These are phyloP conservation scores for Antrozous pallidus DNA, from an alignment of 2,797 vertebrate species.

Conservation along the genomic window DNA sequence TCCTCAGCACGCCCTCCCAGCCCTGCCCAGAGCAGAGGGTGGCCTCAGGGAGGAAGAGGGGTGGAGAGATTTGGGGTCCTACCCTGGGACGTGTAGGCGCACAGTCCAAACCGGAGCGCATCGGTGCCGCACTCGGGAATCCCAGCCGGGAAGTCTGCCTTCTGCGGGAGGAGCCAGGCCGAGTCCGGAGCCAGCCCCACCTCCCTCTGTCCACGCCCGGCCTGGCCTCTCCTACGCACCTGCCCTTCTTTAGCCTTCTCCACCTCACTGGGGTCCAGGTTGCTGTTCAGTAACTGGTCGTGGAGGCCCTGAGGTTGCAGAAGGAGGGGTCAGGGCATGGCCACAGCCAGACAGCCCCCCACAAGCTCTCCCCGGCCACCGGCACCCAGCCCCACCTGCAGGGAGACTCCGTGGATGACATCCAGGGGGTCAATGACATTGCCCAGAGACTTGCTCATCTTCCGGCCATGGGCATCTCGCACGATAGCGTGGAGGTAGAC, in stretches of 20 bases:
- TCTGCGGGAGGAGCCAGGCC: constrained; percentile 30
- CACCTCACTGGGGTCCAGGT: constrained; percentile 91
- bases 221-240: constrained; percentile 65
- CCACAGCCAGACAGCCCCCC: no score
- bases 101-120: constrained; percentile 91
- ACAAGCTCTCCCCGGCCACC: accelerated
- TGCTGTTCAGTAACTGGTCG: constrained; percentile 87
- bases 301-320: constrained; percentile 86
- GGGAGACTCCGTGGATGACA: constrained; percentile 91
- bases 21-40: not conserved
- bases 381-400: constrained; percentile 84
- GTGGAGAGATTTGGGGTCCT: not conserved
- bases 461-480: constrained; percentile 92
- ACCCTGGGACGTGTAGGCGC: constrained; percentile 90
- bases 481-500: constrained; percentile 95
- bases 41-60: not conserved
- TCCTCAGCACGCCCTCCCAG: not conserved
- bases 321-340: not conserved
- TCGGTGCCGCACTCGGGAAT: constrained; percentile 93
- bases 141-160: constrained; percentile 87
- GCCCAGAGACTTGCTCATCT: constrained; percentile 97
- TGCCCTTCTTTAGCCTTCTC: constrained; percentile 92
- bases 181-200: not conserved
- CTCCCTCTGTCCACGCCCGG: not conserved
- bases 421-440: constrained; percentile 95